Percentiles rank a stretch among this genome's conserved stretches.
Conservation (phyloP, 1,140 invertebrate genomes). For the Chymomyza costata region DNA sequence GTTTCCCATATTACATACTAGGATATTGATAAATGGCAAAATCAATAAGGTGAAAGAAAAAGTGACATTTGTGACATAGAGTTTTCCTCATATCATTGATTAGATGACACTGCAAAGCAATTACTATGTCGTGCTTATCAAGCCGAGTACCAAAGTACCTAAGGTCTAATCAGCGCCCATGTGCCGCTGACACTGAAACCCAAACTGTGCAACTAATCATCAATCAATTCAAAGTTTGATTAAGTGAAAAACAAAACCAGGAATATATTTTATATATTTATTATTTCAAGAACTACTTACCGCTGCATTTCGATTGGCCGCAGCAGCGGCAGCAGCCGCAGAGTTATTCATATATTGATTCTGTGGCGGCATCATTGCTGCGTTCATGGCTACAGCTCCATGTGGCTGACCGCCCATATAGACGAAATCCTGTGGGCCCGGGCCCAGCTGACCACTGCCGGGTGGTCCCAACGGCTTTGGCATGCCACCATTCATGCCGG, state of each 20-base stretch:
- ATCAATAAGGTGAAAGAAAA: too few species aligned
- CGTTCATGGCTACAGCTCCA: slow-evolving; percentile 40
- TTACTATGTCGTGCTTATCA: too few species aligned
- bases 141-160: too few species aligned
- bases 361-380: slow-evolving; percentile 64
- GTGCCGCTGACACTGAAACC: too few species aligned
- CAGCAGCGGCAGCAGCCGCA: slow-evolving; percentile 52
- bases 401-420: slow-evolving; percentile 67
- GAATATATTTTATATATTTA: slow-evolving; percentile 7
- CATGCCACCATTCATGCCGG: slow-evolving; percentile 68
- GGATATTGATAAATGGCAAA: too few species aligned
- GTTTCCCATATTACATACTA: too few species aligned
- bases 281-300: slow-evolving; percentile 42
- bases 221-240: slow-evolving; percentile 3
- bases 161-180: too few species aligned
- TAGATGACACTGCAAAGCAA: too few species aligned
- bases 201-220: slow-evolving; percentile 7
- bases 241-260: neutral
- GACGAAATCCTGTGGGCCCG: slow-evolving; percentile 62
- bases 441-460: slow-evolving; percentile 35
- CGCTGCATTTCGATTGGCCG: slow-evolving; percentile 71
- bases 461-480: slow-evolving; percentile 53
- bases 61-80: too few species aligned
- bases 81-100: too few species aligned
- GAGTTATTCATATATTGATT: slow-evolving; percentile 73